These are phyloP conservation scores for Drosophila falleni DNA, from an alignment of 2,888 invertebrate genomes.

Conservation along the genomic window DNA sequence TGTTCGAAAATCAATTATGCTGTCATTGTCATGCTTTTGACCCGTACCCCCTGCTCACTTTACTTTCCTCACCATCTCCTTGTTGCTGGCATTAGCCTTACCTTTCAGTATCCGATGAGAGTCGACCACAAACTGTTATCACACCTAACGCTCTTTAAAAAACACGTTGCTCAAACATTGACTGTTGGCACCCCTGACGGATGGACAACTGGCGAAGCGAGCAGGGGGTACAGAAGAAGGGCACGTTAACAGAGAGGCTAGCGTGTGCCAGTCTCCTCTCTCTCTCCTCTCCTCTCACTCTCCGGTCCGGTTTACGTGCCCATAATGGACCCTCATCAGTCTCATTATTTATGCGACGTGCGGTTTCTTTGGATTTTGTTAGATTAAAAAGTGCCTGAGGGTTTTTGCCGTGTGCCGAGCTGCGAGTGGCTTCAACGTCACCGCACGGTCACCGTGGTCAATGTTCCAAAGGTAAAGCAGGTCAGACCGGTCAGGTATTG, in stretches of 20 bases:
- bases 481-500: conserved; percentile 78
- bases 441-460: conserved; percentile 77
- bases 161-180: conserved; percentile 82
- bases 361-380: conserved; percentile 83
- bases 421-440: conserved; percentile 69
- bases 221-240: not conserved
- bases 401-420: conserved; percentile 50
- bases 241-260: conserved; percentile 9
- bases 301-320: conserved; percentile 67
- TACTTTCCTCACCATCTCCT: conserved; percentile 2
- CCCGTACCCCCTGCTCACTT: conserved; percentile 31
- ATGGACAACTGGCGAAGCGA: conserved; percentile 5
- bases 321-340: conserved; percentile 83
- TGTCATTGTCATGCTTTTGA: conserved; percentile 81
- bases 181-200: conserved; percentile 65
- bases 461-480: conserved; percentile 71
- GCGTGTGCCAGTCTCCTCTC: conserved; percentile 43
- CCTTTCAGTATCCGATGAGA: conserved; percentile 17
- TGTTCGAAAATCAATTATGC: conserved; percentile 82
- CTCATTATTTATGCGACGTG: conserved; percentile 82
- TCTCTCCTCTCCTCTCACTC: conserved; percentile 5
- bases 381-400: conserved; percentile 82
- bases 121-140: conserved; percentile 74
- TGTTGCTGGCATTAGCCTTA: conserved; percentile 8
- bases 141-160: conserved; percentile 78